A percentile compares a stretch with the other conserved stretches of the same genome.
phyloP scores from a whole-genome alignment of 2,797 vertebrate species.

The Alca torda region DNA sequence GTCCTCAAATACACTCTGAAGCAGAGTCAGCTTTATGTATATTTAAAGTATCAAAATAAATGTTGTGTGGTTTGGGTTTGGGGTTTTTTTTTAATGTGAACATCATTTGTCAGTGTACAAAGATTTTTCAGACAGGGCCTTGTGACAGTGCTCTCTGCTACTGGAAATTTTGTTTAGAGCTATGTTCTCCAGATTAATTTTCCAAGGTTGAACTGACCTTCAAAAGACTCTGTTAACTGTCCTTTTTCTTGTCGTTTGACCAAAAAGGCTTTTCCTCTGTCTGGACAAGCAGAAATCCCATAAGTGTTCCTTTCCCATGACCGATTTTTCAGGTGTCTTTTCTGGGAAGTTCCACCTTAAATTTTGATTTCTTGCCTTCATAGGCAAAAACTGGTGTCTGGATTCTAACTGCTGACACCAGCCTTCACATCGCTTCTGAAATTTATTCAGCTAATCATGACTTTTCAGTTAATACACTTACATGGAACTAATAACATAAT shows the following conservation, averaged over 20 bases:
- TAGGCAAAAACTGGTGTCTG: not conserved
- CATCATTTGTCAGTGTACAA: not conserved
- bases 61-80: not conserved
- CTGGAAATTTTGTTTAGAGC: not conserved
- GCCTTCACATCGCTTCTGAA: not conserved
- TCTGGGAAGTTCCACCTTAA: not conserved
- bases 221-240: not conserved
- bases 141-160: not conserved
- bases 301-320: not conserved
- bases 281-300: not conserved
- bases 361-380: not conserved
- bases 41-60: conserved; percentile 41
- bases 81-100: not conserved
- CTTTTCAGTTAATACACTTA: conserved; percentile 58
- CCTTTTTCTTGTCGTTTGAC: not conserved
- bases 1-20: conserved; percentile 18
- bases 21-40: not conserved
- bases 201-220: not conserved
- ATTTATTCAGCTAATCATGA: conserved; percentile 15
- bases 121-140: not conserved
- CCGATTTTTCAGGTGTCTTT: not conserved
- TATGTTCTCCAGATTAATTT: not conserved
- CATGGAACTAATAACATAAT: conserved; percentile 54
- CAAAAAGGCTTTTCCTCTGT: not conserved
- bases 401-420: not conserved